Evolutionary conservation across 92 coral and sea anemone species (phyloP), one percentile per base, ranked within the genome.

Genomic region (Hydrozoanthus gracilis): DNA sequence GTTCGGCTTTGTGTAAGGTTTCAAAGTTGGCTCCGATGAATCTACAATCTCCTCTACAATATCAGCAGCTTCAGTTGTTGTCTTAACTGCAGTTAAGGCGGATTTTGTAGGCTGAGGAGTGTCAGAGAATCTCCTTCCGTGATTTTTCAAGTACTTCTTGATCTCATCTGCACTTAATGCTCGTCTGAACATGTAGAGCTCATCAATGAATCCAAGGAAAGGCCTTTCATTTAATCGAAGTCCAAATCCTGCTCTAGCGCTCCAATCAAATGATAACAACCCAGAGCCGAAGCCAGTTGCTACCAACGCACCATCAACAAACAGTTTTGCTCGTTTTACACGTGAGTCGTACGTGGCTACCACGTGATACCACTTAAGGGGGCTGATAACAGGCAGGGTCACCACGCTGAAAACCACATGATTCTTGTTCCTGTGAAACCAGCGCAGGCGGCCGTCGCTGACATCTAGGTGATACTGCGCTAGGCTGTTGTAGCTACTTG

Each of bases 331-430:
- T 61, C 88, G 70, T 83, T 89, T 90, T 52, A 91, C 92, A 65
- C 88, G 89, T 44, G 99, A 96, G 75, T 95, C 94, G 69, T 96
- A 96, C 67, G 99, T 96, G 67, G 84, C 98, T 75, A 84, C 93
- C 84, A 95, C 92, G 95, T 96, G 99, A 70, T 93, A 92, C 99
- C 99, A 96, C 39, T 76, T 44, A 72, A 90, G 93, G 4, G 95
- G 88, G 46, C 86, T 86, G 51, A 96, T 71, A 35, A 91, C 79
- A n/a, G 88, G 94, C 6, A 92, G 86, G 12, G 98, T 89, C 49
- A 91, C 82, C 58, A 96, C 87, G 44, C 78, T 88, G 71, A 96
- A 96, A 14, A 95, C 89, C 39, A 86, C 90, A 60, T 90, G 88
- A 7, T 95, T 89, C 51, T 93, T 94, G 61, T 93, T 90, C 12